Base-by-base conservation (phyloP, 2,888 invertebrate genomes). In the Linyphia triangularis region DNA sequence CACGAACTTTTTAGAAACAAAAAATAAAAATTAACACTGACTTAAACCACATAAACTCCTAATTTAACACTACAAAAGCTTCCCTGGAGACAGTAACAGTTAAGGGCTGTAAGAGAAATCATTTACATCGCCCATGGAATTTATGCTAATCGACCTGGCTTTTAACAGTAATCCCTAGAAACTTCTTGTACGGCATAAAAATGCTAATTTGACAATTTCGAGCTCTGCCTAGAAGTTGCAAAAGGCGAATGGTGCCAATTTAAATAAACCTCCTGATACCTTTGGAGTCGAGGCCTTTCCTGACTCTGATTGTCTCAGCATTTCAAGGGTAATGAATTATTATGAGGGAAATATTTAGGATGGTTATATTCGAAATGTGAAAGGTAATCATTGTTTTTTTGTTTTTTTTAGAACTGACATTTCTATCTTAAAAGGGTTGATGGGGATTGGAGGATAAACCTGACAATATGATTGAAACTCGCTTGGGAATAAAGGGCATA, bases 151-250 rank as follows among this genome's bases (percentile, higher is more conserved):
- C 63, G 43, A 24, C 26, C n/a, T n/a, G 63, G 82, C 82, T 72
- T 82, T 82, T 82, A 82, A 70, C 37, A 40, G 82, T 63, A 82
- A 82, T 82, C 82, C 63, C 78, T 61, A 51, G 24, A 28, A 43
- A 82, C 70, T 59, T 22, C 82, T 63, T 82, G 72, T 63, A 40
- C 13, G 72, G 82, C 63, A 82, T 82, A 82, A 82, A 82, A 82
- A 82, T 82, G 82, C 82, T 82, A 82, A 82, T 82, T 82, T 61
- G 72, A 70, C 82, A 82, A 82, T 82, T 82, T 72, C 61, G 43
- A 82, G 28, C 61, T 82, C 43, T 24, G 28, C 33, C 67, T 69
- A 19, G 51, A 16, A 67, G n/a, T n/a, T n/a, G 59, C 82, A 30
- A 72, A 26, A 63, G 51, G n/a, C 43, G 30, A 63, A 57, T 37